Base-by-base conservation (phyloP, 2,113 vertebrate species). In the Eurystomus gularis region DNA sequence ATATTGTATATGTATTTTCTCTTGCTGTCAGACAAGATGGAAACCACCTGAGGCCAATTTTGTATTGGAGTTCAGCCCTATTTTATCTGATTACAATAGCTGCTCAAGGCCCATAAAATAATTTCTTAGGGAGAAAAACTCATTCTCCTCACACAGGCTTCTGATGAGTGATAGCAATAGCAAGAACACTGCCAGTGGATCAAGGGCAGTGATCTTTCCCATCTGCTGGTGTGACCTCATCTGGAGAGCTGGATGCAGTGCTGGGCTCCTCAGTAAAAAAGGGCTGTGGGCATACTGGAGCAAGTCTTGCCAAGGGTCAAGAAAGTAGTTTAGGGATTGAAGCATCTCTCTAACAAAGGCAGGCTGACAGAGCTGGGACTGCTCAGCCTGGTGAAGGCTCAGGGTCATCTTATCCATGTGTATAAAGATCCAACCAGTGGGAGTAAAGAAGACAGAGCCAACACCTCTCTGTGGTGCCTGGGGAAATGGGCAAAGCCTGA, bases 241-340 rank as follows among this genome's bases (percentile, higher is more conserved):
- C 25, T 57, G n/a, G 37, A 78, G 26, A 64, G 5, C 8, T 64
- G 42, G 7, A 19, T 42, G 19, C 21, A 58, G 29, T 37, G 10
- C 33, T 48, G 52, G 13, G 12, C 9, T 86, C 8, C 21, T 44
- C 42, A 52, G 20, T 25, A 35, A 13, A 37, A 23, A 29, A 49
- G 16, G 17, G 19, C 29, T 0, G 0, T 70, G n/a, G 25, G 20
- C 4, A 6, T 48, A 52, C 17, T 33, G 35, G 17, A 75, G 17
- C 13, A 54, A 65, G 51, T 80, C 57, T 66, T 54, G 17, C 28
- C 18, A 86, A 58, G 23, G 31, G 7, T 10, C 10, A 6, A n/a
- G 40, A 26, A 48, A 10, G 25, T 58, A 10, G 3, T 62, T 73
- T 40, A 46, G 39, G 48, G 23, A 17, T 19, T 69, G 31, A 7